These are phyloP conservation scores for Alsophila aescularia DNA, from an alignment of 2,888 invertebrate genomes.

Conservation along the genomic window DNA sequence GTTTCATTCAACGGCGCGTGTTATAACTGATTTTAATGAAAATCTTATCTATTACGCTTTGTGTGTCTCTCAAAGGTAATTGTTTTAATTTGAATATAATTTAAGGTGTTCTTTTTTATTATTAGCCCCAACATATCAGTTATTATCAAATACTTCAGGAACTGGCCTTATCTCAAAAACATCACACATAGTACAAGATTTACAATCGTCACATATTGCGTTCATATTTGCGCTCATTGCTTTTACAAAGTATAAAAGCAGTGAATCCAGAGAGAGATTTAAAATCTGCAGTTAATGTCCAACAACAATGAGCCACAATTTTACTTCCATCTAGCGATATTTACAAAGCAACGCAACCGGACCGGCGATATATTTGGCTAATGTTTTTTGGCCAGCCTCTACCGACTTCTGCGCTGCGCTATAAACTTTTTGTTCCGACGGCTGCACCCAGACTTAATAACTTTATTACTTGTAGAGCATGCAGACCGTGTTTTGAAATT, in stretches of 20 bases:
- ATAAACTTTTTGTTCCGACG: constrained; percentile 61
- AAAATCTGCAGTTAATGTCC: constrained; percentile 75
- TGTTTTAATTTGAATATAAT: constrained; percentile 22
- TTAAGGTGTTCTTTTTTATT: background rate
- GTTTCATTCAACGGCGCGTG: constrained; percentile 71
- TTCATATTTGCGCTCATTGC: constrained; percentile 26
- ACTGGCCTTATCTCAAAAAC: no score
- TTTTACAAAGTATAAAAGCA: constrained; percentile 37
- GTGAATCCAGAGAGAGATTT: constrained; percentile 63
- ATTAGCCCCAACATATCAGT: background rate
- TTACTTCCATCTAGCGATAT: constrained; percentile 69
- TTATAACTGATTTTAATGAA: constrained; percentile 70
- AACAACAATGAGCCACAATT: constrained; percentile 77
- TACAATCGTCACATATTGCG: constrained; percentile 20
- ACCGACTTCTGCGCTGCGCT: constrained; percentile 53
- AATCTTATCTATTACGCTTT: constrained; percentile 48
- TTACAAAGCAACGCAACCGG: constrained; percentile 66
- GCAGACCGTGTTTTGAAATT: constrained; percentile 66
- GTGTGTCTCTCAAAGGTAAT: constrained; percentile 33
- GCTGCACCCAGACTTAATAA: constrained; percentile 67
- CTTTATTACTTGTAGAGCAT: constrained; percentile 68
- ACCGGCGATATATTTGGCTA: constrained; percentile 60
- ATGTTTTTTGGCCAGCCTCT: constrained; percentile 70
- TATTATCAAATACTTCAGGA: no score
- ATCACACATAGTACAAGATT: background rate